Conservation (phyloP, 1,140 invertebrate genomes). For the Lepidurus packardi region DNA sequence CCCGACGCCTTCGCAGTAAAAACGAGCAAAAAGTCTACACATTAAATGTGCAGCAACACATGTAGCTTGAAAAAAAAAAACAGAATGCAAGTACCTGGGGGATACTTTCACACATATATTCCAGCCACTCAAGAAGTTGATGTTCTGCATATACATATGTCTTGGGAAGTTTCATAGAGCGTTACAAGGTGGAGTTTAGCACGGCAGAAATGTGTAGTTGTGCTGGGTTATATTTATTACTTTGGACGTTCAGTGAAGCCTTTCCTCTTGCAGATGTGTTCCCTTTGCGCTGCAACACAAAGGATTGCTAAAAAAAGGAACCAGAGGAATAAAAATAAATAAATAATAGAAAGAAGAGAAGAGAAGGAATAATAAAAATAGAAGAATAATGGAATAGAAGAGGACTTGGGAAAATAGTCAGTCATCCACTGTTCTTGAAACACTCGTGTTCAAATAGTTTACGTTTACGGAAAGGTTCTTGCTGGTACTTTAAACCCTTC, state of each 20-base stretch:
- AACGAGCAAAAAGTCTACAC: background rate
- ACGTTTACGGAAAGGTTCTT: background rate
- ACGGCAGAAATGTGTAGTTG: no score
- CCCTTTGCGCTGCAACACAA: no score
- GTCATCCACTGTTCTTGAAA: background rate
- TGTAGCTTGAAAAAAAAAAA: background rate
- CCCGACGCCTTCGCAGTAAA: background rate
- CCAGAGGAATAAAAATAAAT: no score
- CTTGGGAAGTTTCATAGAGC: no score
- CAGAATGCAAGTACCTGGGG: background rate
- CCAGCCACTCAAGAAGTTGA: background rate
- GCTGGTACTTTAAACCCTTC: background rate
- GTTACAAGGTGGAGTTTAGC: no score
- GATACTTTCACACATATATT: background rate
- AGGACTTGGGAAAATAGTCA: background rate
- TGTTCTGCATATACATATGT: background rate
- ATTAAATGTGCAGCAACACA: background rate
- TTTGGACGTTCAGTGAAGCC: no score
- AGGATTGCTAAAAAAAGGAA: no score
- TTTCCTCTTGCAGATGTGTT: no score
- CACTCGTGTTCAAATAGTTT: background rate
- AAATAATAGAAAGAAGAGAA: no score
- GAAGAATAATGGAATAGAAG: no score
- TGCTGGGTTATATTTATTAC: no score
- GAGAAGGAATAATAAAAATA: no score